phyloP scores from a whole-genome alignment of 1,140 invertebrate genomes.

The Eulimnadia texana region DNA sequence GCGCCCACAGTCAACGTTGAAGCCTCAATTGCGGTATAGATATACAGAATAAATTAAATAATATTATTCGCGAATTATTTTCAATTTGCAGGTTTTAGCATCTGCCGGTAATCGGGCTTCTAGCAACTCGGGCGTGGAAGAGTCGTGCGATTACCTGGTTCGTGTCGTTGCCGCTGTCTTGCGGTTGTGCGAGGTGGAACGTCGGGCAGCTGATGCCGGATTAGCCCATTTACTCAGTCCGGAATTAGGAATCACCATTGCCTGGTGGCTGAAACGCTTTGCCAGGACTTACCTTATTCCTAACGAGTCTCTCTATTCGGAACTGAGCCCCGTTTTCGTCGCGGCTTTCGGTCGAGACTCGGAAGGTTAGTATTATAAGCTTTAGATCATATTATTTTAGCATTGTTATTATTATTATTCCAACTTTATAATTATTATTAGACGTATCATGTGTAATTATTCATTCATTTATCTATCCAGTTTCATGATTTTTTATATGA shows the following conservation, averaged over 20 bases:
- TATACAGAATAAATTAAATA: not conserved
- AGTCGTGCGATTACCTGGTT: conserved; percentile 39
- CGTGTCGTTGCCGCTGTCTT: conserved; percentile 49
- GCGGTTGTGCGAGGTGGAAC: conserved; percentile 50
- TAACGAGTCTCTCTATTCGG: conserved; percentile 31
- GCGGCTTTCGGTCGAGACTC: conserved; percentile 7
- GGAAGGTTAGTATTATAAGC: conserved; percentile 11
- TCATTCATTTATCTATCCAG: no score
- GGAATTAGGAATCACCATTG: conserved; percentile 55
- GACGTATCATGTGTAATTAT: no score
- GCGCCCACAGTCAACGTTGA: conserved; percentile 37
- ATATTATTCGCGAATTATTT: not conserved
- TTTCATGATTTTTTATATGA: conserved; percentile 11
- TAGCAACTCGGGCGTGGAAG: conserved; percentile 36
- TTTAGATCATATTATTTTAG: no score
- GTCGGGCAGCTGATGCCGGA: conserved; percentile 40
- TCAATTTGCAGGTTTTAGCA: conserved; percentile 30
- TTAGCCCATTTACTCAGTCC: conserved; percentile 53
- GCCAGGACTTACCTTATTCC: conserved; percentile 56
- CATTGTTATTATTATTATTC: no score
- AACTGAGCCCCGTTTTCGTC: conserved; percentile 6
- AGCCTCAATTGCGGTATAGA: conserved; percentile 3
- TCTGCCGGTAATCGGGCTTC: conserved; percentile 28
- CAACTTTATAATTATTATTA: no score
- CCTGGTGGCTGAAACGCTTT: conserved; percentile 70